phyloP scores from a whole-genome alignment of 2,888 invertebrate genomes.

The Mythimna pallens region DNA sequence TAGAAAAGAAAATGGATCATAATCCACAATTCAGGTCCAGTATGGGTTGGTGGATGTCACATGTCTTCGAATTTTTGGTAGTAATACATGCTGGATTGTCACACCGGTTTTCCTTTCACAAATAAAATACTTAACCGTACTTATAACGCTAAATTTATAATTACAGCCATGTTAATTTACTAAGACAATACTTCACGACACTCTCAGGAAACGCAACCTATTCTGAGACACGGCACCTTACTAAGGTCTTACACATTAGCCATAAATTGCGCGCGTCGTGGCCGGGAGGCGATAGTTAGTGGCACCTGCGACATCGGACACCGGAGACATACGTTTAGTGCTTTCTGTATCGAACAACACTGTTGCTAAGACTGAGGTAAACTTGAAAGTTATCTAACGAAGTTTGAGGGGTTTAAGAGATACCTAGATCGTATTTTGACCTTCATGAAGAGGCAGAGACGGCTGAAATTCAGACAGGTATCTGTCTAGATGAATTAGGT shows the following conservation, averaged over 20 bases:
- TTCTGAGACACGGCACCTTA: conserved; percentile 26
- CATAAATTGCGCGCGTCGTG: conserved; percentile 59
- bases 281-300: conserved; percentile 52
- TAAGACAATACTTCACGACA: conserved; percentile 6
- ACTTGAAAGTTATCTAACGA: background rate
- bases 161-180: background rate
- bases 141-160: background rate
- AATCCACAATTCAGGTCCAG: no score
- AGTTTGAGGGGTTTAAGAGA: background rate
- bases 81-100: no score
- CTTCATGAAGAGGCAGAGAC: no score
- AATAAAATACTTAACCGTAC: background rate
- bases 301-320: conserved; percentile 57
- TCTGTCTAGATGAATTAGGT: no score
- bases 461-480: no score
- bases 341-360: conserved; percentile 20
- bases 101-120: background rate
- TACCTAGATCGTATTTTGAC: no score
- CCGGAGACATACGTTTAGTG: conserved; percentile 44
- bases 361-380: conserved; percentile 13
- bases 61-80: no score
- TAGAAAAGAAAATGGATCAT: no score
- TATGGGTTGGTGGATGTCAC: no score
- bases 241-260: conserved; percentile 49
- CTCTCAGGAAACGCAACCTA: conserved; percentile 26